Evolutionary conservation across 2,797 vertebrate genomes (phyloP), one percentile per base, ranked within the genome.

Genomic region (Characodon lateralis): DNA sequence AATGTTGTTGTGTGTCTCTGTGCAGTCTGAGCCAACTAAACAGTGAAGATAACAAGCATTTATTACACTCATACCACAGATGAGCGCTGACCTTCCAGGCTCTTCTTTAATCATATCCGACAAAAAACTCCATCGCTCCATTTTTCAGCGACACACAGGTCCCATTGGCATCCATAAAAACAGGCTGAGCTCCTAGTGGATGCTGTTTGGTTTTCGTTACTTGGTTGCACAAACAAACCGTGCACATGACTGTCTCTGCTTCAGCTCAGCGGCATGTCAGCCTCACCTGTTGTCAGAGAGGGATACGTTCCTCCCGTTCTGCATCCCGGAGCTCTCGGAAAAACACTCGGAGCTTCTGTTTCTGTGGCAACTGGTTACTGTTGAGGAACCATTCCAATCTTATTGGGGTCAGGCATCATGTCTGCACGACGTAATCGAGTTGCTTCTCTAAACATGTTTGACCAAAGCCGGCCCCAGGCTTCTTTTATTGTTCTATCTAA

Each of bases 401-500:
- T 46, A 24, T 59, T 83, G 70, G 22, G 72, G 80, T 20, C 41
- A 6, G 18, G 65, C 31, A 72, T 78, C 66, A 2, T 72, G 83
- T 87, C 77, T 14, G 80, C 73, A 43, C 84, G 88, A 91, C 79
- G 83, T 73, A 90, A 79, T 72, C 0, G 2, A 78, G 82, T 89
- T 72, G 18, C 78, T 84, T 65, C 5, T 80, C 84, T 88, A 74
- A 84, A 91, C 88, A 89, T 89, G 89, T 94, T 93, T 92, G 91
- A 72, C n/a, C 71, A 85, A 89, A 74, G 59, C 74, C 35, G 66
- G 74, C 77, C 86, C 78, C 13, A 26, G 71, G 71, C 78, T 82
- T 76, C 82, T 93, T 94, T 93, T 91, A 92, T 91, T 89, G 92
- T 89, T 85, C 84, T 22, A 77, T 77, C 73, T 63, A 68, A 83